phyloP scores from a whole-genome alignment of 1,140 invertebrate species.

The Pseudomyrmex sp. region DNA sequence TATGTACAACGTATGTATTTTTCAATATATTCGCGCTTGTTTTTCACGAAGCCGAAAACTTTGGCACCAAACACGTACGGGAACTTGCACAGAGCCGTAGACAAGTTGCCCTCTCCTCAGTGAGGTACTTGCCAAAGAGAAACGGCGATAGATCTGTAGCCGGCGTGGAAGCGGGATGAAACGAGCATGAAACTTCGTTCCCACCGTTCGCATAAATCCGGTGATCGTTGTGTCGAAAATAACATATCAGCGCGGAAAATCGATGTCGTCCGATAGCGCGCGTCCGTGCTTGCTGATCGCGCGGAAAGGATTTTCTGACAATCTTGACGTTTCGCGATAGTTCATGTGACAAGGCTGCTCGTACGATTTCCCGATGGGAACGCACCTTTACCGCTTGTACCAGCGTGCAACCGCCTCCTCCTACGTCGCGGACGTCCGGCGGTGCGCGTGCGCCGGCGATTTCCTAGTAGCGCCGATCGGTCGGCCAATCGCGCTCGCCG shows the following conservation, averaged over 20 bases:
- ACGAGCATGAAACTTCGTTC: slow-evolving; percentile 33
- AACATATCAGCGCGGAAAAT: not conserved
- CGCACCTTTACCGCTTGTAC: slow-evolving; percentile 46
- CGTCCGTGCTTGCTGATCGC: not conserved
- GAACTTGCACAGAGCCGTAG: not conserved
- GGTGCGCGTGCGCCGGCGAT: slow-evolving; percentile 68
- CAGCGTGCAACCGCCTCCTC: slow-evolving; percentile 73
- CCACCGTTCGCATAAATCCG: not conserved
- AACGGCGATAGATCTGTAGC: slow-evolving; percentile 2
- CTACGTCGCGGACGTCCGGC: not conserved
- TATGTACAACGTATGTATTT: too few species aligned
- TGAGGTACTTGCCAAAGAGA: not conserved
- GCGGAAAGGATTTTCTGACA: not conserved
- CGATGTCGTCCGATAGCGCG: not conserved
- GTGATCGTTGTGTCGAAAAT: too few species aligned
- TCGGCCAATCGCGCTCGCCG: slow-evolving; percentile 65
- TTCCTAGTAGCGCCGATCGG: slow-evolving; percentile 71
- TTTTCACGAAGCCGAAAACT: not conserved
- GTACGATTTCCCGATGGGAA: not conserved
- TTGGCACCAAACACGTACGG: not conserved
- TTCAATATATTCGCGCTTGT: too few species aligned
- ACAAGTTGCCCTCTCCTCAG: not conserved
- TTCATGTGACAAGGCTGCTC: not conserved
- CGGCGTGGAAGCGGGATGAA: slow-evolving; percentile 34
- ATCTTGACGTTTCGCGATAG: not conserved